phyloP scores from a whole-genome alignment of 2,888 invertebrate species.

The Criorhina ranunculi region DNA sequence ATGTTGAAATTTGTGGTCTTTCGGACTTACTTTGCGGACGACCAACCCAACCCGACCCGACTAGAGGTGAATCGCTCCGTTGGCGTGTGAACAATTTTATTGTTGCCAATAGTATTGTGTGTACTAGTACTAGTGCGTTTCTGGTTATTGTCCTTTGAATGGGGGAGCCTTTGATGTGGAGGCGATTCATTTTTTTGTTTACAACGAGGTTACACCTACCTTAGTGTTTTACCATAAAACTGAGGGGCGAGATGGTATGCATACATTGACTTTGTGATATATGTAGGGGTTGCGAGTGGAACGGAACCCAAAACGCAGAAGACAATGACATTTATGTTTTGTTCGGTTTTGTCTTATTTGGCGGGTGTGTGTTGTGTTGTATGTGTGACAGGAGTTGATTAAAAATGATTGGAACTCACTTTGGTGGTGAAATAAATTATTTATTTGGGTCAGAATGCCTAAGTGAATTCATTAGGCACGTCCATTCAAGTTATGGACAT shows the following conservation, averaged over 20 bases:
- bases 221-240: slow-evolving; percentile 18
- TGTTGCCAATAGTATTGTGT: slow-evolving; percentile 52
- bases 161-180: slow-evolving; percentile 57
- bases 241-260: slow-evolving; percentile 15
- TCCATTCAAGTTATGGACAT: no score
- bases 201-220: slow-evolving; percentile 44
- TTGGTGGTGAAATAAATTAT: slow-evolving; percentile 12
- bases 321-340: background rate
- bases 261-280: background rate
- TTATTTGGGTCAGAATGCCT: slow-evolving; percentile 12
- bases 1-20: slow-evolving; percentile 23
- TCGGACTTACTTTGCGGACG: slow-evolving; percentile 6
- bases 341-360: background rate
- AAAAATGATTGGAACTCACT: slow-evolving; percentile 20
- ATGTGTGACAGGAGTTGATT: background rate
- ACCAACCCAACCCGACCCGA: background rate
- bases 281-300: background rate
- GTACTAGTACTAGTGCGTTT: slow-evolving; percentile 37
- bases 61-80: slow-evolving; percentile 34
- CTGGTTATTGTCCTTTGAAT: slow-evolving; percentile 71
- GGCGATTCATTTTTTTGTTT: slow-evolving; percentile 20
- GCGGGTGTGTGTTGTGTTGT: no score
- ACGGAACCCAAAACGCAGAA: background rate
- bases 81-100: slow-evolving; percentile 66
- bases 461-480: background rate